A percentile compares a stretch with the other conserved stretches of the same genome.
phyloP scores from a whole-genome alignment of 2,113 vertebrate species.

The Cariama cristata region DNA sequence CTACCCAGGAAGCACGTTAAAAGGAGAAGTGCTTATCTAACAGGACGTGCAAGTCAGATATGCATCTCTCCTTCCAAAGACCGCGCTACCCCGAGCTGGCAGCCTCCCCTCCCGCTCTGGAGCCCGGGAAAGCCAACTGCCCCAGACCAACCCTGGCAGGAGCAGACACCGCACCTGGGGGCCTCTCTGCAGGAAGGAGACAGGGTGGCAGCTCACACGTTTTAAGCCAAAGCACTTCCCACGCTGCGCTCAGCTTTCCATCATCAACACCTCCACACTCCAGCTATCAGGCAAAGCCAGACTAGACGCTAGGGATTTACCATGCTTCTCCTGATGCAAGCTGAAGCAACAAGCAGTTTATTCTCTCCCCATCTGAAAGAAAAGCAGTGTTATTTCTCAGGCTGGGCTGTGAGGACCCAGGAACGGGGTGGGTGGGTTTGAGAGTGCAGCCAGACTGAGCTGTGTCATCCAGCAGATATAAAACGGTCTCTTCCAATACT shows the following conservation, averaged over 20 bases:
- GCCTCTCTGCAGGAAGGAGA: background rate
- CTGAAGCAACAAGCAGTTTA: background rate
- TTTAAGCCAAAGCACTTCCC: background rate
- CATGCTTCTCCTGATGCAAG: background rate
- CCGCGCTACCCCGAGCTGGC: background rate
- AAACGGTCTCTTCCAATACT: background rate
- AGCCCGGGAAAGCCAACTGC: background rate
- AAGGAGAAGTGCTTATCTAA: background rate
- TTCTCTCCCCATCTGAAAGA: background rate
- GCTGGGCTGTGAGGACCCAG: background rate
- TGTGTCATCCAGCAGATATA: background rate
- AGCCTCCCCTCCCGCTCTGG: background rate
- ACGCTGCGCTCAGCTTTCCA: background rate
- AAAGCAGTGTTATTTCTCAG: background rate
- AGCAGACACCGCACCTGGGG: background rate
- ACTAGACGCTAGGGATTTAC: background rate
- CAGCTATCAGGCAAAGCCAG: background rate
- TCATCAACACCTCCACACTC: background rate
- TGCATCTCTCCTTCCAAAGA: background rate
- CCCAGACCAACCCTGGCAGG: background rate
- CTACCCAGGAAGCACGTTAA: accelerated
- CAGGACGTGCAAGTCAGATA: background rate
- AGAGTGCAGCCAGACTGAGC: background rate
- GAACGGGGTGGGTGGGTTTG: background rate
- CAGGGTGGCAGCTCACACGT: background rate